Percentiles rank a stretch among this genome's conserved stretches.
These are phyloP conservation scores for Thamnaconus septentrionalis DNA, from an alignment of 2,113 vertebrate genomes.

Conservation along the genomic window DNA sequence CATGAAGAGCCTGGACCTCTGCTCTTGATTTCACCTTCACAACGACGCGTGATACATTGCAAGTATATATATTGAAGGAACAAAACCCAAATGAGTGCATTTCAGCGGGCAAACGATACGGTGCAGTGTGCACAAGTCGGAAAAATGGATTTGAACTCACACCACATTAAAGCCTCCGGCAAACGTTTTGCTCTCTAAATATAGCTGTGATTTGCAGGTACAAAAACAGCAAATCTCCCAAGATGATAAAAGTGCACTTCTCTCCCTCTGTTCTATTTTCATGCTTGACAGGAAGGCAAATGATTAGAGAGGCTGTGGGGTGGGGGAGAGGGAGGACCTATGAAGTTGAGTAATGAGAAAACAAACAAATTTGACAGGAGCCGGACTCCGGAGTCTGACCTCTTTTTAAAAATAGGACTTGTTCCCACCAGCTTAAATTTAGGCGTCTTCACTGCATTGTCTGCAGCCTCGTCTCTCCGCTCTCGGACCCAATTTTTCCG, in stretches of 20 bases:
- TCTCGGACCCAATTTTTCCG: conserved; percentile 4
- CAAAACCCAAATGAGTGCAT: too few species aligned
- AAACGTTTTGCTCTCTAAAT: conserved; percentile 48
- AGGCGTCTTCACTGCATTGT: conserved; percentile 23
- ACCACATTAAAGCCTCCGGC: conserved; percentile 46
- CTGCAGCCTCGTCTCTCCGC: conserved; percentile 10
- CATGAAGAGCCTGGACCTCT: conserved; percentile 20
- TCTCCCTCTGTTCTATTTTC: conserved; percentile 61
- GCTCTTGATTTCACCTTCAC: background rate
- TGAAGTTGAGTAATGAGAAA: conserved; percentile 54
- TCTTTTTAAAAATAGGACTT: conserved; percentile 50
- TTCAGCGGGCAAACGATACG: background rate
- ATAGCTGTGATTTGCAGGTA: conserved; percentile 60
- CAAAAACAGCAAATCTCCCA: conserved; percentile 42
- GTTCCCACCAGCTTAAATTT: conserved; percentile 42
- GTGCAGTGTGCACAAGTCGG: conserved; percentile 4
- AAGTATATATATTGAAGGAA: too few species aligned
- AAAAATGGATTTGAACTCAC: conserved; percentile 25
- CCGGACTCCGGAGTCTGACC: conserved; percentile 27
- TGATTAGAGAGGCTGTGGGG: conserved; percentile 15
- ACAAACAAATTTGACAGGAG: conserved; percentile 48
- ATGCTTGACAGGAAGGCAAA: conserved; percentile 35
- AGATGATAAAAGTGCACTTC: conserved; percentile 57
- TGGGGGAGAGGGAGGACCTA: conserved; percentile 15
- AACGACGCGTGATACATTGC: too few species aligned